These are phyloP conservation scores for Lycophotia porphyrea DNA, from an alignment of 2,888 invertebrate species.

Conservation along the genomic window DNA sequence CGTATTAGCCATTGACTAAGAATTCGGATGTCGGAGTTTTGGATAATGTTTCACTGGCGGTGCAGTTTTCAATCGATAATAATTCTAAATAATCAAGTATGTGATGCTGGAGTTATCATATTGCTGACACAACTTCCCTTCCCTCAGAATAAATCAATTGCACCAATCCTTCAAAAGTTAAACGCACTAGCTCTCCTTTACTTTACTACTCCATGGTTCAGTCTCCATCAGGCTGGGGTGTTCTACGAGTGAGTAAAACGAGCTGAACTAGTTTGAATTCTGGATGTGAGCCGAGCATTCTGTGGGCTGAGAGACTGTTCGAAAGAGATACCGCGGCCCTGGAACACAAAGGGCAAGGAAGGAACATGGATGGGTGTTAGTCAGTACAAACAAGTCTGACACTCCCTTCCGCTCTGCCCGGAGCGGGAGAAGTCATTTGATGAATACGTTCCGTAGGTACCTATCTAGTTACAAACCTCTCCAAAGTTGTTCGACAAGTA, in stretches of 20 bases:
- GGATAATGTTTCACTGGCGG: neutral
- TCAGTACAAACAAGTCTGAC: too few species aligned
- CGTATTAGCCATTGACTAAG: neutral
- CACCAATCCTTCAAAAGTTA: neutral
- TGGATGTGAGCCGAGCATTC: slow-evolving; percentile 27
- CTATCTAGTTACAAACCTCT: neutral
- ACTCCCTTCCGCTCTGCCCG: too few species aligned
- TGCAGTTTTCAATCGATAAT: neutral
- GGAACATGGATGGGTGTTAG: too few species aligned
- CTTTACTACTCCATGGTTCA: slow-evolving; percentile 1
- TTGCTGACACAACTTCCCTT: neutral
- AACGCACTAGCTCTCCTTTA: slow-evolving; percentile 15
- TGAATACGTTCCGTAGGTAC: neutral
- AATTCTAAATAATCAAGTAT: neutral
- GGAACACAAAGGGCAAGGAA: too few species aligned
- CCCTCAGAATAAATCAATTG: neutral
- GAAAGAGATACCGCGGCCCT: too few species aligned
- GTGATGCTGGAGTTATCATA: neutral
- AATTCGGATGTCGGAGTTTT: neutral
- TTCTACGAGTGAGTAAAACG: slow-evolving; percentile 58
- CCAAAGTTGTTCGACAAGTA: neutral
- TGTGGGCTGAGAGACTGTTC: too few species aligned
- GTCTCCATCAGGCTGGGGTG: slow-evolving; percentile 25
- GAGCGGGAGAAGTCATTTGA: too few species aligned
- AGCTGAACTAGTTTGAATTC: slow-evolving; percentile 55